Base-by-base conservation (phyloP, 2,113 vertebrate species). In the Pomatorhinus ruficollis region DNA sequence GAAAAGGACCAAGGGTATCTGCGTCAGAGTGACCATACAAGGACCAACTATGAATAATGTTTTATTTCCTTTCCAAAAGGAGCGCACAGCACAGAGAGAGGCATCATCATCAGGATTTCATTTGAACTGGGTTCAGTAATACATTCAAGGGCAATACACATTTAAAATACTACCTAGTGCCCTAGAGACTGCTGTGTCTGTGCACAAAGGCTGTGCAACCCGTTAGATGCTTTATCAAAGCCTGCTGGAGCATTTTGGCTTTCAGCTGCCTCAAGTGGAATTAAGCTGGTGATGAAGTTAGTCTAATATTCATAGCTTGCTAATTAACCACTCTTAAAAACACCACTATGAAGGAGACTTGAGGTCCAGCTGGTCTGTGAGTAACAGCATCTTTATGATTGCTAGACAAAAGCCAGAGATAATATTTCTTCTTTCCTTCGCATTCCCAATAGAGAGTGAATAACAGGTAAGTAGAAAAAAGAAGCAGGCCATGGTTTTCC, bases 311-410 rank as follows among this genome's bases (percentile, higher is more conserved):
- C 53, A 22, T 69, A 44, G 74, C n/a, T 90, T 77, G 15, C 82
- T 82, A 76, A 87, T 61, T 74, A 64, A 87, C 83, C 44, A 11
- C 70, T 22, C 33, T 77, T 72, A 66, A 44, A 44, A 87, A 65
- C 37, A 79, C 7, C 44, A 33, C 50, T 66, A 27, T 53, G 89
- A 96, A 89, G 76, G 83, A 94, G 42, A 74, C 31, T 30, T 81
- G 79, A 88, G 30, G 78, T 82, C 71, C 66, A 89, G 53, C 79
- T 80, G 61, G 56, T 68, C 54, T 92, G n/a, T 68, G 76, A 93
- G 42, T 74, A 90, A 66, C 47, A 71, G 35, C 23, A 13, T 80
- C 35, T 10, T 56, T 87, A 45, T 25, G 30, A 75, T 54, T 92
- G 71, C 49, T 69, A 90, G 40, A 39, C 79, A 78, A 59, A 89